Evolutionary conservation across 1,140 invertebrate species (phyloP).

Genomic region (Sinonovacula constricta): DNA sequence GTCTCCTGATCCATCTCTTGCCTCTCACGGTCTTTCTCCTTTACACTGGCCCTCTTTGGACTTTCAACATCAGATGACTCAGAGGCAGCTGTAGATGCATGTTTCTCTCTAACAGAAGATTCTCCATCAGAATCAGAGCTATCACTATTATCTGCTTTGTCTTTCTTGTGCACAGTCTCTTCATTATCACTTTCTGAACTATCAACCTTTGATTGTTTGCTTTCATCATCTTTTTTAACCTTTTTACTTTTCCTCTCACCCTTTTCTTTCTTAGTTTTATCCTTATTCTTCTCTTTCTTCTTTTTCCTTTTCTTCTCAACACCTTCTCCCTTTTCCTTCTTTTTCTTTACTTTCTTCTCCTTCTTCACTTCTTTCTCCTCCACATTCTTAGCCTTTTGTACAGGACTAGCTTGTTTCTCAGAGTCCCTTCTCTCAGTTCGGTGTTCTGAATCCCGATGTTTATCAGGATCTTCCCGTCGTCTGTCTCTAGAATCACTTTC

Average conservation of each 20-base stretch:
- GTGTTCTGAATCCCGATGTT: no score
- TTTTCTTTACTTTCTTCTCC: slow-evolving; percentile 41
- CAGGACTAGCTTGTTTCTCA: slow-evolving; percentile 12
- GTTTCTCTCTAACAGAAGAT: background rate
- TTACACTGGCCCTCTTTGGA: background rate
- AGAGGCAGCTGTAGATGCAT: slow-evolving; percentile 15
- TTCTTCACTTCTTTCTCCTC: slow-evolving; percentile 40
- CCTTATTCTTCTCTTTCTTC: slow-evolving; percentile 45
- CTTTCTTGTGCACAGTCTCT: no score
- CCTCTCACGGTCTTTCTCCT: background rate
- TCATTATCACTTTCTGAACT: no score
- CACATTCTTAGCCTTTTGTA: slow-evolving; percentile 15
- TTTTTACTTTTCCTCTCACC: slow-evolving; percentile 17
- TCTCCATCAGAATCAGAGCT: slow-evolving; percentile 24
- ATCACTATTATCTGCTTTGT: slow-evolving; percentile 44
- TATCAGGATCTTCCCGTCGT: no score
- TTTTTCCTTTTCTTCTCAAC: slow-evolving; percentile 47
- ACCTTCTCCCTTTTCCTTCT: slow-evolving; percentile 41
- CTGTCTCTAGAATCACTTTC: no score
- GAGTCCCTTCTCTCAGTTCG: no score
- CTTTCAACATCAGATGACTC: slow-evolving; percentile 34
- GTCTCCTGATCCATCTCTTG: background rate
- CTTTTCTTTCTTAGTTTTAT: slow-evolving; percentile 35
- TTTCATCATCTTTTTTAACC: slow-evolving; percentile 33
- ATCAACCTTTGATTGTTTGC: no score